A percentile compares a stretch with the other conserved stretches of the same genome.
phyloP scores from a whole-genome alignment of 2,113 vertebrate species.

The Misgurnus mizolepis region DNA sequence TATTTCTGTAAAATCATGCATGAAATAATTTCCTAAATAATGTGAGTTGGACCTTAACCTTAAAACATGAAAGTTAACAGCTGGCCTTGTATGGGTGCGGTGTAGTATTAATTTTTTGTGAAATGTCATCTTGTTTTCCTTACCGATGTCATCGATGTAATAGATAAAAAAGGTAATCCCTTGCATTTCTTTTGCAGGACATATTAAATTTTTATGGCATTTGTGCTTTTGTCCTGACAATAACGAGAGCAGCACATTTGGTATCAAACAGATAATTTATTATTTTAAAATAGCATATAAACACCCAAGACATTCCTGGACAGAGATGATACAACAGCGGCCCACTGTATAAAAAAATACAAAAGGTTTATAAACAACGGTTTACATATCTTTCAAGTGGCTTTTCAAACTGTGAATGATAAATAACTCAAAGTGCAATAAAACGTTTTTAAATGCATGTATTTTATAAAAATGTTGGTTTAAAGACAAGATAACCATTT shows the following conservation, averaged over 20 bases:
- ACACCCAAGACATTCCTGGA: constrained; percentile 59
- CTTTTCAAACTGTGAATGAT: constrained; percentile 39
- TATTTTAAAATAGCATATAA: constrained; percentile 74
- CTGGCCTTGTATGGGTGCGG: too few species aligned
- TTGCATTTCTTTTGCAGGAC: too few species aligned
- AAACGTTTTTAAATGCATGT: not conserved
- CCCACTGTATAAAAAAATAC: constrained; percentile 64
- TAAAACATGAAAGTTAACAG: too few species aligned
- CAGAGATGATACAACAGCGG: constrained; percentile 54
- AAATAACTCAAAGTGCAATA: constrained; percentile 28
- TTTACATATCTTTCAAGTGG: constrained; percentile 47
- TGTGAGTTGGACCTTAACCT: too few species aligned
- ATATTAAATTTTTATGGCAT: not conserved
- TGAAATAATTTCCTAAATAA: not conserved
- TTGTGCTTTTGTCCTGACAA: not conserved
- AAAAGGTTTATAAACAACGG: constrained; percentile 60
- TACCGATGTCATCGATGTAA: too few species aligned
- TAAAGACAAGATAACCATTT: not conserved
- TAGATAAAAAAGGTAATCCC: too few species aligned
- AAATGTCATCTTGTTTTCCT: too few species aligned
- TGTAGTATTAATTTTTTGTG: too few species aligned
- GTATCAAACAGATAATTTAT: constrained; percentile 66
- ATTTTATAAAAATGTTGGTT: not conserved
- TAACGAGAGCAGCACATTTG: constrained; percentile 16
- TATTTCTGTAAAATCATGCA: not conserved